Conservation (phyloP, 2,888 invertebrate genomes). For the Clepsis dumicolana region DNA sequence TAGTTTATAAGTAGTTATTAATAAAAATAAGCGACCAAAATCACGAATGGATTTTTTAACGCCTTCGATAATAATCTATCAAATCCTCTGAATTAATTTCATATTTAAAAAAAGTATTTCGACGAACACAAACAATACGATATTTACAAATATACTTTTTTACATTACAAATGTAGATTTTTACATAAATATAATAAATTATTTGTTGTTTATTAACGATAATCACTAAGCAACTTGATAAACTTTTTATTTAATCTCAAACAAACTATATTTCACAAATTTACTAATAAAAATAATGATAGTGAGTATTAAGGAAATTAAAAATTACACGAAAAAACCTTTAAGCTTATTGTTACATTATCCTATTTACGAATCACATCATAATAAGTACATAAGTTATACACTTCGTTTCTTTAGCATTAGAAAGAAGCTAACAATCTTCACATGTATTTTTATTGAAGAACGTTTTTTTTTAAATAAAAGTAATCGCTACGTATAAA, state of each 20-base stretch:
- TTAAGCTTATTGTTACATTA: too few species aligned
- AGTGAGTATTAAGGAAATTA: not conserved
- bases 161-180: slow-evolving; percentile 13
- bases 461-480: too few species aligned
- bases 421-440: too few species aligned
- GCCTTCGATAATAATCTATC: slow-evolving; percentile 35
- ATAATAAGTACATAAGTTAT: too few species aligned
- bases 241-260: not conserved
- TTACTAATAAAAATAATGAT: too few species aligned
- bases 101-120: slow-evolving; percentile 8
- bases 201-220: not conserved
- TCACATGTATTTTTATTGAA: too few species aligned
- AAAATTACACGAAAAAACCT: too few species aligned
- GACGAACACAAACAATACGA: slow-evolving; percentile 21
- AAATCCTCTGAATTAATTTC: slow-evolving; percentile 41
- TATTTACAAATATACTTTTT: slow-evolving; percentile 30
- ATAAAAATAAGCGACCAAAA: slow-evolving; percentile 20
- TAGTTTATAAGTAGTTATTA: slow-evolving; percentile 13
- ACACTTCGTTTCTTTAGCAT: too few species aligned
- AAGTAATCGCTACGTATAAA: too few species aligned
- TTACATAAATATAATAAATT: not conserved
- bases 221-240: not conserved
- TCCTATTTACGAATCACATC: too few species aligned
- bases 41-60: slow-evolving; percentile 29
- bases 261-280: not conserved